Conservation (phyloP, 2,113 vertebrate genomes). For the Ictidomys tridecemlineatus region DNA sequence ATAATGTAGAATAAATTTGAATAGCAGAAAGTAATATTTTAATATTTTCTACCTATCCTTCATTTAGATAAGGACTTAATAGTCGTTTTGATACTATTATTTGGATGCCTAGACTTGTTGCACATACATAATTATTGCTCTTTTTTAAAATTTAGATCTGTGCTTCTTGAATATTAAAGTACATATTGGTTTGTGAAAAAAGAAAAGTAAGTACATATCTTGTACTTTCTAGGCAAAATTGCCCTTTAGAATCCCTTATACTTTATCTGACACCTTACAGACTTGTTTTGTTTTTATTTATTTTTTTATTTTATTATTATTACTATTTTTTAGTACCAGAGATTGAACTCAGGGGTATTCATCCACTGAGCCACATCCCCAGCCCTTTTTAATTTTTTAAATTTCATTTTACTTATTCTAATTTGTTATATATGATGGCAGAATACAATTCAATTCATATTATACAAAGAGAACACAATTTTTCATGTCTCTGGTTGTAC, state of each 20-base stretch:
- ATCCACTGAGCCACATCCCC: too few relatives aligned
- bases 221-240: not conserved
- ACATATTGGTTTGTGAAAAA: not conserved
- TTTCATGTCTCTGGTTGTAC: too few relatives aligned
- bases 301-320: not conserved
- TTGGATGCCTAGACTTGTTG: not conserved
- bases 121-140: not conserved
- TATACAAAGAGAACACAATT: too few relatives aligned
- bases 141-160: not conserved
- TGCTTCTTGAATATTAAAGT: not conserved
- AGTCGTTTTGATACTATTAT: not conserved
- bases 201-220: not conserved
- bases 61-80: not conserved
- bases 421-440: too few relatives aligned
- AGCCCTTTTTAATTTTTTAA: too few relatives aligned
- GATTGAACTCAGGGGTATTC: too few relatives aligned
- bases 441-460: too few relatives aligned
- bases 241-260: not conserved
- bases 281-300: not conserved
- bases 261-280: not conserved
- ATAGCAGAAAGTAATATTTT: constrained; percentile 14
- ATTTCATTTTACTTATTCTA: too few relatives aligned
- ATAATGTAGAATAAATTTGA: not conserved
- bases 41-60: not conserved
- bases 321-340: too few relatives aligned